These are phyloP conservation scores for Spheniscus humboldti DNA, from an alignment of 2,797 vertebrate genomes.

Conservation along the genomic window DNA sequence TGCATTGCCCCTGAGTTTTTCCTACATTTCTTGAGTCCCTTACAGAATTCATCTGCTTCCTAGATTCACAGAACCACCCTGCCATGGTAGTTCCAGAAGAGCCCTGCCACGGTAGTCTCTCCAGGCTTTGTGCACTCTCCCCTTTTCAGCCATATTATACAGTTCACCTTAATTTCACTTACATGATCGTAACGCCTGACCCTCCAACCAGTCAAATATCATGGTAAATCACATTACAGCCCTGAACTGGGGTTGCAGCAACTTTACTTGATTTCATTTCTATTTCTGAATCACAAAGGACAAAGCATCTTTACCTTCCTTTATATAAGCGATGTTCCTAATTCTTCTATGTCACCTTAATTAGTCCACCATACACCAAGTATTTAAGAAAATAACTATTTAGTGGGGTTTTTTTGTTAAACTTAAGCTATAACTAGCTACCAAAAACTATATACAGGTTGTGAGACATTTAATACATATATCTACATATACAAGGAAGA, in stretches of 20 bases:
- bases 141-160: neutral
- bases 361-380: neutral
- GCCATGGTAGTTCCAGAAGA: neutral
- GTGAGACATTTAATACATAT: neutral
- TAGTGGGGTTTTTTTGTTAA: neutral
- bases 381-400: neutral
- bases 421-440: neutral
- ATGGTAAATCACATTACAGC: neutral
- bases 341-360: neutral
- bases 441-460: neutral
- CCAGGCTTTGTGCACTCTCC: neutral
- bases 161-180: neutral
- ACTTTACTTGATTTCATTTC: neutral
- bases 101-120: neutral
- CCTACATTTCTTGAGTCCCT: neutral
- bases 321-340: neutral
- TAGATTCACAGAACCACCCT: neutral
- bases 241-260: neutral
- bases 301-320: neutral
- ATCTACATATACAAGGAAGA: neutral
- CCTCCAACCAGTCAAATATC: neutral
- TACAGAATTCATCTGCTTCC: neutral
- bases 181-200: accelerated
- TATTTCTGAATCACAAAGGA: neutral
- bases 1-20: neutral